Percentiles rank a stretch among this genome's conserved stretches.
phyloP scores from a whole-genome alignment of 2,888 invertebrate genomes.

The Hydroisotoma schaefferi region DNA sequence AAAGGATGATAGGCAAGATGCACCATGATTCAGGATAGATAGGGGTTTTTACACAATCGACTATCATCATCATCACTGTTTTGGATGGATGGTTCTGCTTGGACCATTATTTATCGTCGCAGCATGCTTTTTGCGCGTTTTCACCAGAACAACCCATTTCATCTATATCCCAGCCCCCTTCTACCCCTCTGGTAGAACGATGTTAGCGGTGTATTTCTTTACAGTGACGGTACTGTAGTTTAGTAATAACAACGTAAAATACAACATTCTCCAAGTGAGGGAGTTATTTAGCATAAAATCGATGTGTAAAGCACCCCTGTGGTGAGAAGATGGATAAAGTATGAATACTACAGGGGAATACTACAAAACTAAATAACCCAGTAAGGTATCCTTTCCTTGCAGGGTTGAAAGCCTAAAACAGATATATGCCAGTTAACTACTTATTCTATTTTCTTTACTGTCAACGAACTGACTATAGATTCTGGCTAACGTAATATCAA shows the following conservation, averaged over 20 bases:
- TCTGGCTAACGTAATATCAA: conserved; percentile 40
- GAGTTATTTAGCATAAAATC: conserved; percentile 49
- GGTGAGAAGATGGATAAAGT: conserved; percentile 30
- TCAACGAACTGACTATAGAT: too few relatives aligned
- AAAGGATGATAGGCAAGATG: neutral
- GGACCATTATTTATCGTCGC: conserved; percentile 34
- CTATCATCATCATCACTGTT: neutral
- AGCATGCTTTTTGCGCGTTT: conserved; percentile 24
- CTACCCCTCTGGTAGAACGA: neutral
- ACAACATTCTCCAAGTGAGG: too few relatives aligned
- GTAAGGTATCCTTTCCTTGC: neutral
- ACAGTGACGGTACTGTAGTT: neutral
- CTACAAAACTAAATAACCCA: too few relatives aligned
- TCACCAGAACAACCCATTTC: neutral
- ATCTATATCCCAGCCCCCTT: neutral
- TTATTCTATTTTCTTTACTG: neutral
- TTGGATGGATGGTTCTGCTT: conserved; percentile 27
- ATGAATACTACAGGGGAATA: conserved; percentile 8
- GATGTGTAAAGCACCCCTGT: conserved; percentile 40
- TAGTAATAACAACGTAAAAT: conserved; percentile 7
- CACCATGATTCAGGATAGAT: neutral
- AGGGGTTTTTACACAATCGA: neutral
- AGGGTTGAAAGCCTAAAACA: neutral
- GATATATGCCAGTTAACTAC: too few relatives aligned
- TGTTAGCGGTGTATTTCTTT: neutral